phyloP scores from a whole-genome alignment of 2,113 vertebrate genomes.

The Myrmecobius fasciatus region DNA sequence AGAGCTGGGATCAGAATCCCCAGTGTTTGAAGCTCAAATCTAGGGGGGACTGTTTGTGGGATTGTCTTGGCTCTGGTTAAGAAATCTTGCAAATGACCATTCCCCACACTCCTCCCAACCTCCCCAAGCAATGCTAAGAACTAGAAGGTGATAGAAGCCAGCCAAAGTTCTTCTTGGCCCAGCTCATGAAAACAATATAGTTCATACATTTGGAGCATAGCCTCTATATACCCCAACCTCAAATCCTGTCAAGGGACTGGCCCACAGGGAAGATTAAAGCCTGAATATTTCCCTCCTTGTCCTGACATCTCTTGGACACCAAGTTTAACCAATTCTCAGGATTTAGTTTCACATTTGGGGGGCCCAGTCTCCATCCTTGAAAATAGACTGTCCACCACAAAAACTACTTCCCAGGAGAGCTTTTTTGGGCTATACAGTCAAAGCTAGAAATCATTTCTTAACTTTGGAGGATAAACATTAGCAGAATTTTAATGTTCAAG shows the following conservation, averaged over 20 bases:
- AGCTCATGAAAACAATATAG: not conserved
- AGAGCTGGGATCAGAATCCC: not conserved
- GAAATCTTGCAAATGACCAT: not conserved
- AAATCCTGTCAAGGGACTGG: slow-evolving; percentile 1
- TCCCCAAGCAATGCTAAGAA: not conserved
- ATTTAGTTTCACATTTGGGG: not conserved
- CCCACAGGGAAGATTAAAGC: not conserved
- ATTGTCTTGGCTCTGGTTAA: not conserved
- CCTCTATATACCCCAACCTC: not conserved
- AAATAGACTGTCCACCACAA: not conserved
- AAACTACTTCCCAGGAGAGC: not conserved
- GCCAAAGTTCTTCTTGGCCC: not conserved
- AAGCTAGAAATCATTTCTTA: not conserved
- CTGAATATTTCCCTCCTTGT: not conserved
- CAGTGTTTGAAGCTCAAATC: not conserved
- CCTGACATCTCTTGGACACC: not conserved
- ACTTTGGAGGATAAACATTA: not conserved
- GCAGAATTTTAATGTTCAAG: not conserved
- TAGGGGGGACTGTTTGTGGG: not conserved
- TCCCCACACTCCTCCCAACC: not conserved
- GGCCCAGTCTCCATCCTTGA: not conserved
- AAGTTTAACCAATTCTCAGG: not conserved
- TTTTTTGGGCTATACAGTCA: not conserved
- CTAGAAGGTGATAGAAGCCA: not conserved
- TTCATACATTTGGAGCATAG: not conserved